Percentiles rank a stretch among this genome's conserved stretches.
Conservation (phyloP, 2,797 vertebrate species). For the Thunnus albacares region DNA sequence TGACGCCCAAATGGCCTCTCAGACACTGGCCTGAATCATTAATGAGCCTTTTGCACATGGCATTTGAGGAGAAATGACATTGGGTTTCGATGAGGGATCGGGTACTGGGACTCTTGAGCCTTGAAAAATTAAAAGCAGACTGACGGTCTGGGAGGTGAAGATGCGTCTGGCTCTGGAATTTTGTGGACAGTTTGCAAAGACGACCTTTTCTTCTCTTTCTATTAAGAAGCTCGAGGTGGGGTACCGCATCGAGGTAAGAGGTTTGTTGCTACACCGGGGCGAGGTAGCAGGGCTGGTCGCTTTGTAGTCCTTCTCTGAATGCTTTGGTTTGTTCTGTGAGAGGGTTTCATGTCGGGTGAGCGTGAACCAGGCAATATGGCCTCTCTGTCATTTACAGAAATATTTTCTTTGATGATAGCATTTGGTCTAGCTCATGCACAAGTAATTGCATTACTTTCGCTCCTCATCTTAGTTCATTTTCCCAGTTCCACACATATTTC, state of each 20-base stretch:
- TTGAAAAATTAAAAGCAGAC: conserved; percentile 71
- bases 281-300: not conserved
- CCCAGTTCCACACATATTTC: conserved; percentile 53
- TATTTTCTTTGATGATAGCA: conserved; percentile 56
- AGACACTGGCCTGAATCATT: conserved; percentile 82
- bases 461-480: conserved; percentile 53
- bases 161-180: conserved; percentile 79
- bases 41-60: conserved; percentile 79
- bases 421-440: conserved; percentile 47
- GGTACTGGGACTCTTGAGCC: conserved; percentile 37
- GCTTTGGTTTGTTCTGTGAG: conserved; percentile 35
- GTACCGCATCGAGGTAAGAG: conserved; percentile 67
- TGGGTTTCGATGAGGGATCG: conserved; percentile 47
- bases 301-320: conserved; percentile 1
- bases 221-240: conserved; percentile 51
- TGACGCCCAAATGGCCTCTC: conserved; percentile 70
- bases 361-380: conserved; percentile 26
- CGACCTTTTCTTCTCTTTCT: conserved; percentile 62
- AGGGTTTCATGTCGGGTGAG: conserved; percentile 27
- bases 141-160: conserved; percentile 60
- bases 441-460: conserved; percentile 55
- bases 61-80: conserved; percentile 75
- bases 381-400: conserved; percentile 32
- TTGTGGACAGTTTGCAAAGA: conserved; percentile 70
- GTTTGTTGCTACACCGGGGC: not conserved